phyloP scores from a whole-genome alignment of 1,140 invertebrate genomes.

The Drosophila nannoptera region DNA sequence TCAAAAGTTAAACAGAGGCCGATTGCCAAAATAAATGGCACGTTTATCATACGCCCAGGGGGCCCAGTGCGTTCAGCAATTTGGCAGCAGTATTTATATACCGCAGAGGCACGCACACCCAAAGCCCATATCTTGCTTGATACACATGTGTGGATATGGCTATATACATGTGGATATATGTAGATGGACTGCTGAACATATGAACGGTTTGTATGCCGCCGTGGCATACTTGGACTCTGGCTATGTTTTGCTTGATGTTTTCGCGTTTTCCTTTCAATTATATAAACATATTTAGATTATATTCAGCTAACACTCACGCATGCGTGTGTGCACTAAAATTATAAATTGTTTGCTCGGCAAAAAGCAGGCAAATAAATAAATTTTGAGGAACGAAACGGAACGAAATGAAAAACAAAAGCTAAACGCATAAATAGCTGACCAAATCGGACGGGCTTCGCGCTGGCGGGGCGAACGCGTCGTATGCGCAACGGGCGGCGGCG shows the following conservation, averaged over 20 bases:
- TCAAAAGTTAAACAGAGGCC: slow-evolving; percentile 44
- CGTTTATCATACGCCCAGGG: slow-evolving; percentile 75
- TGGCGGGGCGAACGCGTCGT: slow-evolving; percentile 29
- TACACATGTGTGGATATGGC: slow-evolving; percentile 12
- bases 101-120: slow-evolving; percentile 33
- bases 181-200: slow-evolving; percentile 18
- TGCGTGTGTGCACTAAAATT: slow-evolving; percentile 70
- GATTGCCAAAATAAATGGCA: slow-evolving; percentile 67
- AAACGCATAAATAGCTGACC: slow-evolving; percentile 61
- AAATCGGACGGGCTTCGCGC: slow-evolving; percentile 16
- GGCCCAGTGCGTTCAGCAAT: slow-evolving; percentile 65
- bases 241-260: slow-evolving; percentile 64
- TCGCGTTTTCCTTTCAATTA: slow-evolving; percentile 74
- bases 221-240: slow-evolving; percentile 46
- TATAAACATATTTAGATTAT: slow-evolving; percentile 76
- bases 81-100: slow-evolving; percentile 74
- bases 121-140: background rate
- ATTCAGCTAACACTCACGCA: slow-evolving; percentile 57
- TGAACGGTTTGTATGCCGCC: slow-evolving; percentile 32
- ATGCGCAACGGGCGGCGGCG: slow-evolving; percentile 42
- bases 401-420: slow-evolving; percentile 38
- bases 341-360: slow-evolving; percentile 71
- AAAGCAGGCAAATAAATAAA: slow-evolving; percentile 52
- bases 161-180: slow-evolving; percentile 4
- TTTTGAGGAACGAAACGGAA: slow-evolving; percentile 42